Evolutionary conservation across 1,140 invertebrate genomes (phyloP), one percentile per base, ranked within the genome.

Genomic region (Mizuhopecten yessoensis): DNA sequence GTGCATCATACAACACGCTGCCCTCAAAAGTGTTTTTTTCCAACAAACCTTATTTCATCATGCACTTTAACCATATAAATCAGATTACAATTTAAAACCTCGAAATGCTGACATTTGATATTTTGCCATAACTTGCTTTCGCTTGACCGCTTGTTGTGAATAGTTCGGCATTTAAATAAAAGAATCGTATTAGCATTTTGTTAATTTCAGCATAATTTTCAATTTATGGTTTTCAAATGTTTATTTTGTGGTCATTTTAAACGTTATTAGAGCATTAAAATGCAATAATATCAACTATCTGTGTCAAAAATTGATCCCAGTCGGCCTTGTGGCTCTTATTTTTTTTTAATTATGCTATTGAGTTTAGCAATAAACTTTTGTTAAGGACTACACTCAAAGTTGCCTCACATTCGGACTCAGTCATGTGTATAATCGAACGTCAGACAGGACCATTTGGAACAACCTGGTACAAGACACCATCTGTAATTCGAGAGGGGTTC

Each of bases 271-370:
- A 29, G 29, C n/a, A 75, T 75, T 75, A 75, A 75, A 75, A 75
- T 75, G 23, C n/a, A 75, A 75, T 75, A 75, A 75, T 29, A 75
- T 75, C 1, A 0, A 75, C n/a, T 17, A 5, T 29, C 57, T n/a
- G 57, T 75, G 57, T 75, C 57, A 75, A 75, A 49, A 75, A 75
- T 29, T 75, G 57, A 75, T 75, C n/a, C n/a, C 57, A 29, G n/a
- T 75, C n/a, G 17, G n/a, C 9, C 17, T 7, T 45, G 10, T 15
- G 9, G 1, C 17, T 45, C 17, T 13, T 45, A 13, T 13, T 75
- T 9, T 75, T 75, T 75, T 29, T 75, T n/a, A 75, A 75, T 75
- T 75, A 75, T 75, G 57, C n/a, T 29, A 29, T 75, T 75, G 57
- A 75, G n/a, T 75, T 29, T 5, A 75, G 23, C 57, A 75, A 75